Base-by-base conservation (phyloP, 2,888 invertebrate genomes). In the Lepetodrilus schrolli region DNA sequence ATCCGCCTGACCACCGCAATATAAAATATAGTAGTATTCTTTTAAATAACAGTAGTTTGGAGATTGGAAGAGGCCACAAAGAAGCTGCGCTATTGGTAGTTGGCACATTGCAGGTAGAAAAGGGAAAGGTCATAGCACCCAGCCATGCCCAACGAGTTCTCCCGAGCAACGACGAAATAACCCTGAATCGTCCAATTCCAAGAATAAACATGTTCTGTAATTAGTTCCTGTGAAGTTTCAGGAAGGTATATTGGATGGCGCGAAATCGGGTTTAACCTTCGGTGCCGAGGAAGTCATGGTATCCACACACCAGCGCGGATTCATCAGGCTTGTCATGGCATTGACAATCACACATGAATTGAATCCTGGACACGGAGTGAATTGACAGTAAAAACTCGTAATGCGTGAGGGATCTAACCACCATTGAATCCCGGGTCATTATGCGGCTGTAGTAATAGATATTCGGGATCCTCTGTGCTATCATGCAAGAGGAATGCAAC, bases 351-450 rank as follows among this genome's bases (percentile, higher is more conserved):
- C 58, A 58, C 58, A 58, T 58, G 34, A 58, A 58, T 34, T 58
- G 58, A 23, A 58, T 58, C 58, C n/a, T 58, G 17, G 58, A 58
- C 58, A 58, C 58, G 34, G 30, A 34, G 10, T 34, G 58, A 58
- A 58, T 58, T 58, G 58, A 58, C 58, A 58, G 58, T 58, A 30
- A 58, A 58, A 58, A 30, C 58, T 58, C 58, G 17, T 58, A 58
- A 58, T 58, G 58, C 58, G 58, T 58, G 58, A 58, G 58, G 26
- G 58, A 58, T 58, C 58, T 58, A 30, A 30, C 30, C 26, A 30
- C 30, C 26, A 58, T 7, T 30, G 58, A 58, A 58, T 58, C 58
- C 26, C 30, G 58, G 26, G 34, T 58, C 58, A 58, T 58, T 58
- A 58, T 30, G 17, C 17, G 30, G 30, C 30, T 26, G 30, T 34